Percentiles rank a stretch among this genome's conserved stretches.
Conservation (phyloP, 2,113 vertebrate species). For the Cochlearius cochlearius region DNA sequence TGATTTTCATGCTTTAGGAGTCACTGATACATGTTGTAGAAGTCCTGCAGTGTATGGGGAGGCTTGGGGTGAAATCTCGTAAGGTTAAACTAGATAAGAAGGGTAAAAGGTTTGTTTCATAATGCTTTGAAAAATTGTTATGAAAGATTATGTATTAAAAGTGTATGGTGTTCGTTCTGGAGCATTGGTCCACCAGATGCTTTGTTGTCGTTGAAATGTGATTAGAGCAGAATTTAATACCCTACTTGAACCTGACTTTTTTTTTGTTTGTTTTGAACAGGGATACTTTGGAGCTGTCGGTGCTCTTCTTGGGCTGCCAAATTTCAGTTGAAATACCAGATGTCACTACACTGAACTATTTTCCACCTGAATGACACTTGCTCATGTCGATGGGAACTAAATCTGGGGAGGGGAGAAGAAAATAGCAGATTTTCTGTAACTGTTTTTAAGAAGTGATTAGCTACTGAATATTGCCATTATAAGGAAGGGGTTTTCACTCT, state of each 20-base stretch:
- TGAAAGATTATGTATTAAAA: background rate
- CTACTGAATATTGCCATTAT: constrained; percentile 57
- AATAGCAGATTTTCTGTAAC: constrained; percentile 28
- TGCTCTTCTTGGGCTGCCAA: constrained; percentile 82
- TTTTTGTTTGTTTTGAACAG: constrained; percentile 56
- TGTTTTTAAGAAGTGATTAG: constrained; percentile 49
- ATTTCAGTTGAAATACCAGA: constrained; percentile 76
- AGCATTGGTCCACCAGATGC: background rate
- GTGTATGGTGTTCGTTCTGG: background rate
- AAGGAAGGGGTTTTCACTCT: background rate
- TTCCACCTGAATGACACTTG: constrained; percentile 23
- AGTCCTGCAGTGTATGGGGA: background rate
- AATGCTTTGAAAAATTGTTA: background rate
- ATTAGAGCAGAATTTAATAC: background rate
- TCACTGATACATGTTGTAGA: background rate
- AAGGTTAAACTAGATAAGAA: background rate
- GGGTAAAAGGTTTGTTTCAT: background rate
- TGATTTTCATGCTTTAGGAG: background rate
- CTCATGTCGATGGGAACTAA: constrained; percentile 56
- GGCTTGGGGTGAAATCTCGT: background rate
- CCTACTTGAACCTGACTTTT: background rate
- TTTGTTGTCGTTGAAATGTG: background rate
- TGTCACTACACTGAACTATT: constrained; percentile 39
- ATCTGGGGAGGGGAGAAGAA: constrained; percentile 28
- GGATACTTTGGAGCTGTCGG: constrained; percentile 85